phyloP scores from a whole-genome alignment of 2,888 invertebrate genomes.

The Coenonympha arcania region DNA sequence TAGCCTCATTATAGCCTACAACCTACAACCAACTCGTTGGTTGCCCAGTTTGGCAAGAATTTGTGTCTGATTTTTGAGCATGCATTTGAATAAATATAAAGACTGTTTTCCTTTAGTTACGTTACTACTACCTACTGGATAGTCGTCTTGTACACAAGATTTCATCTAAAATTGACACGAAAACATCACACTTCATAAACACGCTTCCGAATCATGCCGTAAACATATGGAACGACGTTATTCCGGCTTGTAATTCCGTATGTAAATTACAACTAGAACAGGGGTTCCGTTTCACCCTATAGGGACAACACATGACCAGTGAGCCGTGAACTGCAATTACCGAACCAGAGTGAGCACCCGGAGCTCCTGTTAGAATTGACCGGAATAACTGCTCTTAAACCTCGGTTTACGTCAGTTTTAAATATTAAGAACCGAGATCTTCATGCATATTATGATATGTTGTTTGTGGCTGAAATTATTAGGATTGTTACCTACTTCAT shows the following conservation, averaged over 20 bases:
- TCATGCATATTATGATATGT: conserved; percentile 15
- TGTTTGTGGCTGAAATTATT: background rate
- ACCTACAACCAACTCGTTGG: too few species aligned
- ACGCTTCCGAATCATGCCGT: conserved; percentile 38
- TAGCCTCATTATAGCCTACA: too few species aligned
- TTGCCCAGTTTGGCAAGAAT: too few species aligned
- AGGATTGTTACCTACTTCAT: too few species aligned
- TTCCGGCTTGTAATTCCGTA: conserved; percentile 67
- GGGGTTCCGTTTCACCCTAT: conserved; percentile 60
- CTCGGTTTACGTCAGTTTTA: conserved; percentile 57
- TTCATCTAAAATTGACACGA: conserved; percentile 23
- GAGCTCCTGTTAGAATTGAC: conserved; percentile 33
- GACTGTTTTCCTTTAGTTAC: too few species aligned
- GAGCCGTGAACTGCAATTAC: conserved; percentile 32
- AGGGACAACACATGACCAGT: conserved; percentile 44
- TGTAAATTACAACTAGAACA: conserved; percentile 70
- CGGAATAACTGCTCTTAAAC: conserved; percentile 41
- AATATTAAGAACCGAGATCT: conserved; percentile 54
- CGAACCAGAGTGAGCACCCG: conserved; percentile 22
- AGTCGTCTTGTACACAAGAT: too few species aligned
- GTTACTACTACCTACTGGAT: too few species aligned
- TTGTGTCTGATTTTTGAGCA: too few species aligned
- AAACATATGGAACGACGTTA: conserved; percentile 60
- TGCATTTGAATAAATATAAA: too few species aligned
- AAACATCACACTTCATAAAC: conserved; percentile 26